These are phyloP conservation scores for Phengaris alcon DNA, from an alignment of 2,888 invertebrate genomes.

Conservation along the genomic window DNA sequence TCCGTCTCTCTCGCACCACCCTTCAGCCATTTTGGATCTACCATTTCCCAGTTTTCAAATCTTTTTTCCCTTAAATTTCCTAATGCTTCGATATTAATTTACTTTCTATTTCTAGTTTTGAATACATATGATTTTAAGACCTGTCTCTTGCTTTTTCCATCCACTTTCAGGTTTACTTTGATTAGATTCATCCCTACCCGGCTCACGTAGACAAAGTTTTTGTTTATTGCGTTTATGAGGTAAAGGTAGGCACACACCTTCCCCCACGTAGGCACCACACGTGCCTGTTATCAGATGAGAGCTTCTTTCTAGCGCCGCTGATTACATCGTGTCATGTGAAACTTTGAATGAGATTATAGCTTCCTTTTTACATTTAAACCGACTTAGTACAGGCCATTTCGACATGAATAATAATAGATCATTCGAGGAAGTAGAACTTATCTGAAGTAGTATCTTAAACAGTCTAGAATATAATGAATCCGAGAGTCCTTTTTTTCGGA, in stretches of 20 bases:
- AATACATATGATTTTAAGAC: not conserved
- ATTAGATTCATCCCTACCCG: not conserved
- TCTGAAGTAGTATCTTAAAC: not conserved
- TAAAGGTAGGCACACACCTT: conserved; percentile 12
- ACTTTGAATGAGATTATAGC: conserved; percentile 36
- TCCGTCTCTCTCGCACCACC: conserved; percentile 67
- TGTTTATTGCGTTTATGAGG: conserved; percentile 18
- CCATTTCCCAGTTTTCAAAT: conserved; percentile 74
- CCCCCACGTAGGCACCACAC: conserved; percentile 33
- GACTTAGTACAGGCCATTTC: not conserved
- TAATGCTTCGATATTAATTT: conserved; percentile 48
- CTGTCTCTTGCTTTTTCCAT: not conserved
- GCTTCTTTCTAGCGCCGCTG: conserved; percentile 32
- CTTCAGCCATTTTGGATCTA: conserved; percentile 72
- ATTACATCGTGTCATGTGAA: conserved; percentile 37
- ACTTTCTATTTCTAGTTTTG: not conserved
- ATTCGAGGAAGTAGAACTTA: not conserved
- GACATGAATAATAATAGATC: conserved; percentile 4
- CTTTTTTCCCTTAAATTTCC: conserved; percentile 71
- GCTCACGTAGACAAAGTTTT: conserved; percentile 1
- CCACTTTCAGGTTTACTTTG: not conserved
- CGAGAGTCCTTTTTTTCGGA: not conserved
- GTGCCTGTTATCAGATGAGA: conserved; percentile 32
- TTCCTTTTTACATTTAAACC: conserved; percentile 16
- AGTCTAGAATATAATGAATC: not conserved